Base-by-base conservation (phyloP, 2,113 vertebrate species). In the Phalacrocorax aristotelis region DNA sequence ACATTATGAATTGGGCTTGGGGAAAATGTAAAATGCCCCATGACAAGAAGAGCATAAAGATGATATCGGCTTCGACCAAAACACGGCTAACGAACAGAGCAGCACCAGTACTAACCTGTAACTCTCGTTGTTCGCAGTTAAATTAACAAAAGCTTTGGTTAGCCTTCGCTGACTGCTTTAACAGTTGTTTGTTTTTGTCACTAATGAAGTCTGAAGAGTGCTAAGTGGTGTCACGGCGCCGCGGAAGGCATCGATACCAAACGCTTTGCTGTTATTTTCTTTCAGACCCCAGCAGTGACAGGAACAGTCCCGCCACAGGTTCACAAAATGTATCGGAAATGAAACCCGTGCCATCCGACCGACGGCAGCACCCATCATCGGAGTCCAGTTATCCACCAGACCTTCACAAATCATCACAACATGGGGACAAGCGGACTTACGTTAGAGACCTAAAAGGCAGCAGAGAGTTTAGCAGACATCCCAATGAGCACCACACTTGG, bases 281-380 rank as follows among this genome's bases (percentile, higher is more conserved):
- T 98, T 95, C 99, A 99, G 99, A 99, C 99, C 97, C 98, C 99
- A 97, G 97, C 99, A 97, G 97, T 98, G 98, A 98, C 98, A 96
- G 98, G 98, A 97, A 96, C 99, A 98, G 97, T 98, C 89, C 98
- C 98, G 80, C 98, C 98, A 55, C 98, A 98, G 97, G 99, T 98
- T 97, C 99, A 98, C 99, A 99, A 99, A 99, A 98, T 98, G 96
- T 99, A 99, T 97, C 99, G 99, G 99, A 99, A 99, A 98, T 99
- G 99, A 99, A 98, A 97, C 58, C 96, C 42, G 66, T 90, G 92
- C 98, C 98, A 89, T 92, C 93, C 6, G 93, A 97, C 96, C 98
- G 98, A 98, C 98, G 98, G 98, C 98, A 98, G 97, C 97, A 98
- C 94, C 98, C 98, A 91, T 98, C 99, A 96, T 98, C 97, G 98